Evolutionary conservation across 1,140 invertebrate genomes (phyloP).

Genomic region (Aphelinus atriplicis): DNA sequence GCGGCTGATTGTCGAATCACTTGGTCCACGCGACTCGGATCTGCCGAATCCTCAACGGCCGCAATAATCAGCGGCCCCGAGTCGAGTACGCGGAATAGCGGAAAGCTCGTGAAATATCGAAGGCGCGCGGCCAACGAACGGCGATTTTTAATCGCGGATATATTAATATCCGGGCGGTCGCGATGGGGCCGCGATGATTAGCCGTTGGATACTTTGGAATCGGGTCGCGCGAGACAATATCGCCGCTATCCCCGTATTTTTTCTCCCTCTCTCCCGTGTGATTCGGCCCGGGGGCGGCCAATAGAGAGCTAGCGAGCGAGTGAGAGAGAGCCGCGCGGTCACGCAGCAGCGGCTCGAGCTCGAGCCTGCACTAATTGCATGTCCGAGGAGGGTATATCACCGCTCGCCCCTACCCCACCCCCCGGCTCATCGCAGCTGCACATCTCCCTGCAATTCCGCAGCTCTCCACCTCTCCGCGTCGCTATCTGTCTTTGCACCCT

Average conservation of each 20-base stretch:
- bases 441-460: slow-evolving; percentile 40
- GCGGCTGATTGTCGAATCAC: too few relatives aligned
- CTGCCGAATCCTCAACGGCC: too few relatives aligned
- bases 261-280: neutral
- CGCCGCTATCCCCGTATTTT: neutral
- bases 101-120: too few relatives aligned
- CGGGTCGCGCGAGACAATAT: slow-evolving; percentile 5
- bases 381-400: slow-evolving; percentile 61
- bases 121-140: too few relatives aligned
- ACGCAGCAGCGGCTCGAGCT: slow-evolving; percentile 46
- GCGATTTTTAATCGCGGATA: too few relatives aligned
- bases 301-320: too few relatives aligned
- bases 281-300: too few relatives aligned
- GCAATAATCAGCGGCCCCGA: too few relatives aligned
- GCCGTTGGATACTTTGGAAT: slow-evolving; percentile 27
- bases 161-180: slow-evolving; percentile 28
- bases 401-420: slow-evolving; percentile 33
- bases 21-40: too few relatives aligned
- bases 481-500: neutral
- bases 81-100: too few relatives aligned
- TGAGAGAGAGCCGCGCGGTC: slow-evolving; percentile 42
- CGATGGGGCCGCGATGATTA: slow-evolving; percentile 12
- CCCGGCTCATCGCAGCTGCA: slow-evolving; percentile 46
- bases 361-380: slow-evolving; percentile 56
- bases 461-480: neutral